Evolutionary conservation across 2,113 vertebrate species (phyloP).

Genomic region (Tichodroma muraria): DNA sequence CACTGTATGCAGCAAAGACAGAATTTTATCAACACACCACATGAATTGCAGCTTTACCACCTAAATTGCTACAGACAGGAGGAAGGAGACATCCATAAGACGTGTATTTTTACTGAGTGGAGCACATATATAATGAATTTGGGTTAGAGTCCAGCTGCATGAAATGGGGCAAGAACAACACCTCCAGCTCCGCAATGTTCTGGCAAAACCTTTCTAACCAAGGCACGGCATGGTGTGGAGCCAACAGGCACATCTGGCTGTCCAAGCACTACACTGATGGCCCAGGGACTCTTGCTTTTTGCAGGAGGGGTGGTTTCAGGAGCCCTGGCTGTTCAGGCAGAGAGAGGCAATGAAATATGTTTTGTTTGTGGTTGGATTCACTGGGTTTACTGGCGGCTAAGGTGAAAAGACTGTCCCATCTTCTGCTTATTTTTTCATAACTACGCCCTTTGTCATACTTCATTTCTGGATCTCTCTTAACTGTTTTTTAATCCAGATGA

Average conservation of each 20-base stretch:
- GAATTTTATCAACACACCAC: background rate
- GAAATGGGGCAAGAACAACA: background rate
- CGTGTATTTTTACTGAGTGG: background rate
- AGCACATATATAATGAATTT: background rate
- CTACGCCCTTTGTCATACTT: background rate
- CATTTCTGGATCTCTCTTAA: background rate
- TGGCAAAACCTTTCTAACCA: background rate
- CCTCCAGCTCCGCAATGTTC: rapidly evolving
- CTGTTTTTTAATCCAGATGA: background rate
- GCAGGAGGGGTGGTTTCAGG: background rate
- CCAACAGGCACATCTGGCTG: background rate
- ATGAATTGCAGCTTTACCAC: background rate
- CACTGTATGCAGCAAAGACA: background rate
- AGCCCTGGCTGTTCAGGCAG: background rate
- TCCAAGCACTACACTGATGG: background rate
- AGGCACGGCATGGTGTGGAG: background rate
- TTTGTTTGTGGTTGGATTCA: background rate
- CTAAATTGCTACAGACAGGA: background rate
- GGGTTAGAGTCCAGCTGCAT: background rate
- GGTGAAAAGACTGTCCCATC: background rate
- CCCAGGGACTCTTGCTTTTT: background rate
- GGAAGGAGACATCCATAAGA: background rate
- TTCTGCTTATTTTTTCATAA: slow-evolving; percentile 8
- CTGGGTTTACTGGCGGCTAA: background rate
- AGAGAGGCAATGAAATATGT: background rate